Base-by-base conservation (phyloP, 2,888 invertebrate genomes). In the Oscheius myriophilus region DNA sequence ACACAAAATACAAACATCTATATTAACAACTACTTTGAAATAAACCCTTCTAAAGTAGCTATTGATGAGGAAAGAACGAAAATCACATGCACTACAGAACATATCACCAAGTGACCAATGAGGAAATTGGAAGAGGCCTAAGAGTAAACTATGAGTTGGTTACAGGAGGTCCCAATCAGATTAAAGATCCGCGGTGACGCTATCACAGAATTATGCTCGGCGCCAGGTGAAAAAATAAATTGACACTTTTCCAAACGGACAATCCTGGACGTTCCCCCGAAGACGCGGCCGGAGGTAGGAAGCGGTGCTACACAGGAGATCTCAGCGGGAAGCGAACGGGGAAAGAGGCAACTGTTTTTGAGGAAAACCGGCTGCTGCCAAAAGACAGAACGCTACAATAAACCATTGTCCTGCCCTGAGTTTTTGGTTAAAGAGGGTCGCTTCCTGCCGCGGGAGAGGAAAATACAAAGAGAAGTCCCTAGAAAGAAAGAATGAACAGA, bases 161-260 rank as follows among this genome's bases (percentile, higher is more conserved):
- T 61, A 61, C 49, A 49, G 61, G 12, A 61, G 46, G 16, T 33
- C 9, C 33, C 33, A 33, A 33, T 18, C 33, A 14, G 23, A 58
- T 14, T 26, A 61, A 46, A 61, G 61, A 45, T 45, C 49, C 33
- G 43, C 42, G 39, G 21, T 12, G 61, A 61, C 49, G 49, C 61
- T 61, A 61, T 61, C 61, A 61, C 61, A 49, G 61, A 61, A 33
- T 61, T 61, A 49, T 61, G 61, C 46, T 46, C 39, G 25, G 61
- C 61, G 61, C 61, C 61, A 49, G 61, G 61, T 46, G 46, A 33
- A 61, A 25, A 42, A 14, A 33, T 6, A 33, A 33, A 33, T 6
- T 33, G 9, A 9, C 3, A 33, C 3, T 33, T 33, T 33, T 33
- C 33, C 33, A 33, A 33, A 33, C 33, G 33, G 33, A 33, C 33